Conservation (phyloP, 53 echinoderm and acorn worm species). For the Holothuria leucospilota region DNA sequence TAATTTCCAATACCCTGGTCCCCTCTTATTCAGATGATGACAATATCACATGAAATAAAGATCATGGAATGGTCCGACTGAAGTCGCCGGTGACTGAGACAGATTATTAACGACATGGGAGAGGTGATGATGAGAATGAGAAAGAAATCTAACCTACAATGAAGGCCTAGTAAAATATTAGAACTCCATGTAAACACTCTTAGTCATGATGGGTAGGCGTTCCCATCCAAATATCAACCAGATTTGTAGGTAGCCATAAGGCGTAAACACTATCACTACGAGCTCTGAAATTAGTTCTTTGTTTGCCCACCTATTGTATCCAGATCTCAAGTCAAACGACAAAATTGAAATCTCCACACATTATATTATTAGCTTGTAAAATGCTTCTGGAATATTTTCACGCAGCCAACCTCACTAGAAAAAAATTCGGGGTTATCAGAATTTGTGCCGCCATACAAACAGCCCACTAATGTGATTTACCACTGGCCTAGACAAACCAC, state of each 20-base stretch:
- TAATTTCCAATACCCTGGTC: too few relatives aligned
- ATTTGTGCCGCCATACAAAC: background rate
- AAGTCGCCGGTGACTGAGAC: background rate
- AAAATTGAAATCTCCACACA: too few relatives aligned
- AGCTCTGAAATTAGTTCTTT: constrained; percentile 20
- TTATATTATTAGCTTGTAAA: background rate
- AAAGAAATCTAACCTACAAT: constrained; percentile 18
- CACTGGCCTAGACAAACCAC: background rate
- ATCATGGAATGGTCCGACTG: constrained; percentile 33
- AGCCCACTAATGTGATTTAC: background rate
- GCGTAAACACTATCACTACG: background rate
- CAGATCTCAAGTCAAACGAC: background rate
- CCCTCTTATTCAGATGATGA: too few relatives aligned
- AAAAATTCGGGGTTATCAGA: background rate
- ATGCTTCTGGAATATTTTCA: background rate
- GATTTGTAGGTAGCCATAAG: background rate
- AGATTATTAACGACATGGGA: background rate
- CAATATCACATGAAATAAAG: background rate
- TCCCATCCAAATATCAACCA: constrained; percentile 31
- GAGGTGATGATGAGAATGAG: too few relatives aligned
- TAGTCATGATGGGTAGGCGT: background rate
- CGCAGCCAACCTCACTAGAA: background rate
- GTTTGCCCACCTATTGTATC: constrained; percentile 19
- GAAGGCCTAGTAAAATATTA: background rate
- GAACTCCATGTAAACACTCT: constrained; percentile 26